These are phyloP conservation scores for Saguinus midas DNA, from an alignment of 2,113 vertebrate genomes.

Conservation along the genomic window DNA sequence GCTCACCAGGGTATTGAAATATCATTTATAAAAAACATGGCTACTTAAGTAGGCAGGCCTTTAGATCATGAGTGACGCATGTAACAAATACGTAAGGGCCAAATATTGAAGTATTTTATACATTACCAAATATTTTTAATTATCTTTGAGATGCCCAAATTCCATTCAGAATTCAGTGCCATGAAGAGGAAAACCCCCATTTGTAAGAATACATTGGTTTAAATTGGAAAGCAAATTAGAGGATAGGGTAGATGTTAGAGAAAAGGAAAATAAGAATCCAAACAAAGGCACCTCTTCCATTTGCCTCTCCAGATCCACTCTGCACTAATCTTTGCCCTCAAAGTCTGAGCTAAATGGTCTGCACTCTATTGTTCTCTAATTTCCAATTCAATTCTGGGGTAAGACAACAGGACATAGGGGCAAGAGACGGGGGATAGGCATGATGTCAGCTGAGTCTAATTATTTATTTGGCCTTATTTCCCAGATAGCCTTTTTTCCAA, in stretches of 20 bases:
- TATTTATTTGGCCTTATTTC: background rate
- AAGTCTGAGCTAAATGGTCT: background rate
- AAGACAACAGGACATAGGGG: too few relatives aligned
- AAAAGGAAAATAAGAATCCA: background rate
- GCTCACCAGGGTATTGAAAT: background rate
- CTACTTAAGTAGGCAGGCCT: background rate
- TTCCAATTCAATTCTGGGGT: background rate
- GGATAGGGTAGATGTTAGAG: background rate
- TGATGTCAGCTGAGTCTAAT: background rate
- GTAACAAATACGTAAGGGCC: background rate
- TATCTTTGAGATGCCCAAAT: background rate
- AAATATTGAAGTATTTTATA: background rate
- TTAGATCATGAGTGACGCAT: background rate
- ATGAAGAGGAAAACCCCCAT: background rate
- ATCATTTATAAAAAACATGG: fast-evolving
- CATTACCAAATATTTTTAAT: background rate
- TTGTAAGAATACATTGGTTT: background rate
- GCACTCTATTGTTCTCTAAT: background rate
- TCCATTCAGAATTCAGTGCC: background rate
- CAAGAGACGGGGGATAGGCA: background rate
- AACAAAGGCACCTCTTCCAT: too few relatives aligned
- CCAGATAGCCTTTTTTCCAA: background rate
- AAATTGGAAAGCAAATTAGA: background rate
- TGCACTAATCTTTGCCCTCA: background rate
- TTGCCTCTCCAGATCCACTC: background rate